Evolutionary conservation across 2,113 vertebrate species (phyloP).

Genomic region (Tiliqua scincoides): DNA sequence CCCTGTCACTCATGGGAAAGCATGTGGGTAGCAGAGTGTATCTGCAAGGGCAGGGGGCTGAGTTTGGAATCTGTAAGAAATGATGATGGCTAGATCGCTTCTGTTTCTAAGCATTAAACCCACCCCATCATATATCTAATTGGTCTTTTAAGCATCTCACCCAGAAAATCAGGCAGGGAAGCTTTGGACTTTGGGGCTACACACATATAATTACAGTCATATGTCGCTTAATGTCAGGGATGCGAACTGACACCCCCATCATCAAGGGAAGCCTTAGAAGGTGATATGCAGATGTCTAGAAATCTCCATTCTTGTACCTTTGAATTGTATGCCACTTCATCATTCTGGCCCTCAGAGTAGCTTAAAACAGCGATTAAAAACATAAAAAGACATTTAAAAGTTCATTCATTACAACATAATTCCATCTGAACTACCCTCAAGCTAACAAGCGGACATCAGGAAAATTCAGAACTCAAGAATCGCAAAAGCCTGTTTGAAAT

Average conservation of each 20-base stretch:
- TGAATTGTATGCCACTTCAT: neutral
- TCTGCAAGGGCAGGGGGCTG: neutral
- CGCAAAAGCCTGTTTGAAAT: neutral
- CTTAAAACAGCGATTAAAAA: neutral
- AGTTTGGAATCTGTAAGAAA: neutral
- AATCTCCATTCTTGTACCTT: neutral
- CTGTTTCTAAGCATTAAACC: neutral
- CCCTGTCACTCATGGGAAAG: neutral
- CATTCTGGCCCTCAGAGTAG: neutral
- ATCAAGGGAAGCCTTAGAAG: too few relatives aligned
- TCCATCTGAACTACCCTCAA: neutral
- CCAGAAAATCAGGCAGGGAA: neutral
- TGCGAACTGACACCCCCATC: too few relatives aligned
- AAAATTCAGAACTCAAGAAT: neutral
- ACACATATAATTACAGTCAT: neutral
- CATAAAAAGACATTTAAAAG: neutral
- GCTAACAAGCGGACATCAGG: neutral
- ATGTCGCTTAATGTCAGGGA: too few relatives aligned
- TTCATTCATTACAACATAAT: slow-evolving; percentile 2
- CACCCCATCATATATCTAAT: neutral
- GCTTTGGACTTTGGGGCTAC: neutral
- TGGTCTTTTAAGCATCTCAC: neutral
- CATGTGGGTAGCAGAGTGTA: neutral
- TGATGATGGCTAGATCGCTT: neutral
- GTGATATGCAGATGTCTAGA: neutral